Conservation (phyloP, 2,113 vertebrate genomes). For the Phalacrocorax pelagicus region DNA sequence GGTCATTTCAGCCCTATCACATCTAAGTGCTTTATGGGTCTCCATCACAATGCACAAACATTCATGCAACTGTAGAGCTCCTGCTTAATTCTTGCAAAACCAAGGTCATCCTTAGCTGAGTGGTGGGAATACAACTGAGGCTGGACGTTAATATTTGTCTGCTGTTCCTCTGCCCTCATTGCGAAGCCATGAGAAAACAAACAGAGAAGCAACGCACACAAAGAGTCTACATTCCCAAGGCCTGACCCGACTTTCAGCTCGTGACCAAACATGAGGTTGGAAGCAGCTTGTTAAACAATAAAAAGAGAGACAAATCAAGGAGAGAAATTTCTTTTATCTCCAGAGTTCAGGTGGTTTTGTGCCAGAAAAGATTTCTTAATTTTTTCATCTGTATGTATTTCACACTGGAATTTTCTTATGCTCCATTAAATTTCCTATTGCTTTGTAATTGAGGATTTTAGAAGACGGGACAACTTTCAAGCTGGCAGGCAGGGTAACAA, state of each 20-base stretch:
- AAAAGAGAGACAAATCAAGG: background rate
- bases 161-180: background rate
- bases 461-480: background rate
- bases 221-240: background rate
- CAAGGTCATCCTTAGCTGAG: rapidly evolving
- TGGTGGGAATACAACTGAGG: background rate
- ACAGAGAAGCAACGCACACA: background rate
- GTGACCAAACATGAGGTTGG: background rate
- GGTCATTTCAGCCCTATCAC: background rate
- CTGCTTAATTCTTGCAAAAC: background rate
- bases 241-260: background rate
- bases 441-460: background rate
- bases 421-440: background rate
- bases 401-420: background rate
- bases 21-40: background rate
- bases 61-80: background rate
- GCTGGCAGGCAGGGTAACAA: background rate
- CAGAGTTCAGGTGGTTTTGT: background rate
- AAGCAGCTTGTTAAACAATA: background rate
- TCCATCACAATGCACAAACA: background rate
- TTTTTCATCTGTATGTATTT: background rate
- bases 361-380: background rate
- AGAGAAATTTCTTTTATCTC: background rate
- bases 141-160: background rate
- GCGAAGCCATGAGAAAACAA: background rate